phyloP scores from a whole-genome alignment of 1,140 invertebrate genomes.

The Melipona quadrifasciata region DNA sequence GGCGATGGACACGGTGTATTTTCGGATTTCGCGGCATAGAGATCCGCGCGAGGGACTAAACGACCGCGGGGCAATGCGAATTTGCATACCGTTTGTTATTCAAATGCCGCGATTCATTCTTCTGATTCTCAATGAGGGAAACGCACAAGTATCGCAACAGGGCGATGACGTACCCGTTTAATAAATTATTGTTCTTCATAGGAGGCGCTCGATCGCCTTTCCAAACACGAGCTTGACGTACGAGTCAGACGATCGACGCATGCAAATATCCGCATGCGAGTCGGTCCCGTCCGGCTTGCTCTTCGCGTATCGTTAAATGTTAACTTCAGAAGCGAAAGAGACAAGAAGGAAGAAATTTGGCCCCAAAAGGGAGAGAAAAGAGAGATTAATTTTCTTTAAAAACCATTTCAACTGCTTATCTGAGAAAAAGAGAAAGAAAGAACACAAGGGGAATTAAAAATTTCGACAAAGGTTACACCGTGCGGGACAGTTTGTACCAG shows the following conservation, averaged over 20 bases:
- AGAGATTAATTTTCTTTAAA: neutral
- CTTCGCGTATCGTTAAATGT: neutral
- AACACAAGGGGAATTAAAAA: neutral
- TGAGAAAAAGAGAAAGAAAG: neutral
- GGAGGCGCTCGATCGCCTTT: constrained; percentile 61
- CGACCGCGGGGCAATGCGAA: constrained; percentile 64
- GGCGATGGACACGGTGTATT: constrained; percentile 29
- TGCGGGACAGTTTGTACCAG: constrained; percentile 3
- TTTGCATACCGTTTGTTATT: constrained; percentile 81
- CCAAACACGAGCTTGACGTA: constrained; percentile 72
- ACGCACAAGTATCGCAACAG: constrained; percentile 70
- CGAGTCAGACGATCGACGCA: constrained; percentile 59
- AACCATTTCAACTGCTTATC: too few species aligned
- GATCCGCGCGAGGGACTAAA: constrained; percentile 41
- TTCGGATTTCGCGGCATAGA: constrained; percentile 40
- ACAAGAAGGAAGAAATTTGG: too few species aligned
- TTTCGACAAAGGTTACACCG: neutral
- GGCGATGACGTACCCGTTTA: constrained; percentile 72
- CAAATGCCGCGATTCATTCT: constrained; percentile 77
- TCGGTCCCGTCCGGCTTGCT: neutral
- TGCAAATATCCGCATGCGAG: constrained; percentile 22
- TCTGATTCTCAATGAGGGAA: constrained; percentile 75
- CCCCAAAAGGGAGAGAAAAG: neutral
- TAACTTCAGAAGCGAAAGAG: neutral
- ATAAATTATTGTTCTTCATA: constrained; percentile 77